Base-by-base conservation (phyloP, 2,888 invertebrate species). In the Brachyptera risi region DNA sequence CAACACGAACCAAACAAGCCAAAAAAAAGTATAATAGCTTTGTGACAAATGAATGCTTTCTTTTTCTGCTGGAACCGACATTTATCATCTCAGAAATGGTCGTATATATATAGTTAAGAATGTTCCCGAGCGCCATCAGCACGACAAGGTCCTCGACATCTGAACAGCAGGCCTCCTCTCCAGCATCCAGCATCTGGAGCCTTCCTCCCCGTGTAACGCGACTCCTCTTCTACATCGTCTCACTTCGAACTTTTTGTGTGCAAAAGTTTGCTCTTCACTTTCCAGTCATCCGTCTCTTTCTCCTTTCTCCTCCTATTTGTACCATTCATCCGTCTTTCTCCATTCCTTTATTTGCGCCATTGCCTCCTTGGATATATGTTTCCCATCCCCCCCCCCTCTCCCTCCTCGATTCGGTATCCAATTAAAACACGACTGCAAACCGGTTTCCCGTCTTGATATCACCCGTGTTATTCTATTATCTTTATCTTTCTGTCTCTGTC, bases 351-450 rank as follows among this genome's bases (percentile, higher is more conserved):
- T 54, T 54, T 54, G 54, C 54, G 19, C n/a, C 37, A 35, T 37
- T 54, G 35, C 19, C 21, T 54, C 54, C 21, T 37, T 37, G 37
- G 54, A 54, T 54, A n/a, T n/a, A 54, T 54, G 54, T 54, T 37
- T 19, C 54, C 54, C 35, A 51, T 51, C 31, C 31, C 17, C 31
- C 31, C n/a, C n/a, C n/a, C n/a, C n/a, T n/a, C n/a, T n/a, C n/a
- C n/a, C n/a, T n/a, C n/a, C n/a, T n/a, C n/a, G n/a, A 26, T 27
- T 27, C 50, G 9, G 35, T 21, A 37, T 54, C 54, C 54, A 54
- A 54, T 54, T 54, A 54, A 54, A 51, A 54, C 19, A 35, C 19
- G 31, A 51, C 13, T n/a, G 27, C 17, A 51, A n/a, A 51, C 50
- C 50, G 19, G 50, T 51, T 26, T 51, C 50, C 27, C 31, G 50